Percentiles rank a stretch among this genome's conserved stretches.
Conservation (phyloP, 2,113 vertebrate species). For the Vimba vimba region DNA sequence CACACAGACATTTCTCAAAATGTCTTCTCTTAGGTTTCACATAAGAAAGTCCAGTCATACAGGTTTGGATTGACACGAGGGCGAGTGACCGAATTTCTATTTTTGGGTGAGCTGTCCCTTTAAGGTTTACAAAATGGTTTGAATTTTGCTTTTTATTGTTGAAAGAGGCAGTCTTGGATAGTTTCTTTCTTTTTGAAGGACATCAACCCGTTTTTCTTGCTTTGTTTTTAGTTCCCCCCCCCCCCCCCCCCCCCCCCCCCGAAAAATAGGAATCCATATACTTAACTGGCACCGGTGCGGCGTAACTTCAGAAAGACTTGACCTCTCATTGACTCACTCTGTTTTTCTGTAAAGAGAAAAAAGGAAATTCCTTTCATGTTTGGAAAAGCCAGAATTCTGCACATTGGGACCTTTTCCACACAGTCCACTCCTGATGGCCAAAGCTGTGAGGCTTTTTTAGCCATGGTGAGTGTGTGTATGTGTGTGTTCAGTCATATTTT, state of each 20-base stretch:
- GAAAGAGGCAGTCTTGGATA: neutral
- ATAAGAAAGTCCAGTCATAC: neutral
- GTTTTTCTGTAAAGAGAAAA: slow-evolving; percentile 43
- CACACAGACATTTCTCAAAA: neutral
- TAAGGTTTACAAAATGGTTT: neutral
- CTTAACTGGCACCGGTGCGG: slow-evolving; percentile 35
- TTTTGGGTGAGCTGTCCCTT: neutral
- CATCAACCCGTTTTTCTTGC: neutral
- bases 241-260: neutral
- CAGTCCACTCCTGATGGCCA: slow-evolving; percentile 26
- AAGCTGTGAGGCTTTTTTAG: slow-evolving; percentile 31
- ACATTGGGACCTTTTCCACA: slow-evolving; percentile 48
- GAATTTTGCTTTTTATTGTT: neutral
- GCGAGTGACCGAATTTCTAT: too few species aligned
- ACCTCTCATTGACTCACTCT: slow-evolving; percentile 51
- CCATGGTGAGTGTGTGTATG: slow-evolving; percentile 16
- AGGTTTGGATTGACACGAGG: neutral
- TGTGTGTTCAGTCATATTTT: slow-evolving; percentile 59
- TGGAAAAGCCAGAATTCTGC: slow-evolving; percentile 50
- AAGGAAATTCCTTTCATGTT: slow-evolving; percentile 59
- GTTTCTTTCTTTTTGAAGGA: slow-evolving; percentile 1
- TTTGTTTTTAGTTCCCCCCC: slow-evolving; percentile 37
- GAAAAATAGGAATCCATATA: slow-evolving; percentile 48
- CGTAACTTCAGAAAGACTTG: slow-evolving; percentile 36
- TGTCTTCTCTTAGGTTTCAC: neutral